Base-by-base conservation (phyloP, 2,113 vertebrate species). In the Lathamus discolor region DNA sequence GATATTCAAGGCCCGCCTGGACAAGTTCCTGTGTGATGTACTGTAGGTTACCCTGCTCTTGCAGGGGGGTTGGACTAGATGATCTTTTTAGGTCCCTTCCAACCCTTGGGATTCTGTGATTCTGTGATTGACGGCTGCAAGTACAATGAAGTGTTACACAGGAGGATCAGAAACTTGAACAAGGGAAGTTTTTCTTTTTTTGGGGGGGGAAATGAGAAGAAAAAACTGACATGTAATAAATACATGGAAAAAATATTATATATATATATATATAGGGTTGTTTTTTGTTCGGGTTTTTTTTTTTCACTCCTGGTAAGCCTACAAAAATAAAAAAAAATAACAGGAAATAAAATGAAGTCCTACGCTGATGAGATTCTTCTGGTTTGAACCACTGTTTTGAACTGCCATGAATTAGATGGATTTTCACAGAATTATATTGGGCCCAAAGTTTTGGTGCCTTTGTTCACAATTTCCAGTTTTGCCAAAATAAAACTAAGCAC, bases 401-500 rank as follows among this genome's bases (percentile, higher is more conserved):
- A 57, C 7, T 31, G 5, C 33, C 46, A n/a, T n/a, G 52, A 83
- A 63, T 73, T 28, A 28, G 9, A 48, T 5, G 35, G 15, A 59
- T 51, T 84, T 25, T 29, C 66, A 62, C 7, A 74, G 23, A 81
- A 73, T 70, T 78, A 15, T 31, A 48, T 4, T 20, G 2, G 8
- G 4, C 3, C 2, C 11, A 54, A 24, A 28, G 17, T 39, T 84
- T 90, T 43, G 22, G 10, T 79, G 25, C 25, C 7, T 44, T 83
- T 73, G 20, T 51, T 72, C 51, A 61, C 5, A 37, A 35, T 61
- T 61, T 88, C 78, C 68, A 93, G 63, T 82, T 97, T 95, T 92
- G 93, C 23, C 82, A 66, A 77, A 52, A 86, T 86, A 94, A 92
- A 95, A 82, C 35, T 93, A 92, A 96, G 83, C 61, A 80, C 39